Evolutionary conservation across 2,888 invertebrate genomes (phyloP), one percentile per base, ranked within the genome.

Genomic region (Branchellion lobata): DNA sequence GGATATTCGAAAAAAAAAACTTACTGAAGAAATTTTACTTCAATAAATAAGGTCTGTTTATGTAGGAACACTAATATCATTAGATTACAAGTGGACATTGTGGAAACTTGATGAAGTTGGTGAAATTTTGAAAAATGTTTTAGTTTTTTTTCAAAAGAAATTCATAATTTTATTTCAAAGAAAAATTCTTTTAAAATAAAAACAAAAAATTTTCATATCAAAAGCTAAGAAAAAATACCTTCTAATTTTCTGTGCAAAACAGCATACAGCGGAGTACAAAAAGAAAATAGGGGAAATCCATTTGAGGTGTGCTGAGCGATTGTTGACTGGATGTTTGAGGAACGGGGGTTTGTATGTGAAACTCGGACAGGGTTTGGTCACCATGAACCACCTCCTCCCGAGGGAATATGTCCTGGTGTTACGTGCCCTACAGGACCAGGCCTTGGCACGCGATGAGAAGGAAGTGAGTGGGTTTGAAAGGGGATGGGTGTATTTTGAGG

Each of bases 291-390:
- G 84, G 77, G 85, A 86, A 40, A 89, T 91, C 80, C 92, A 93
- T 85, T 88, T 90, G 84, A 88, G 91, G 83, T 83, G 88, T n/a
- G 92, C 92, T 0, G 87, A 91, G 73, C 87, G 90, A 29, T 89
- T 93, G 71, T 86, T 92, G 18, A 85, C 90, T 53, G 91, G 91
- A 0, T 93, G 92, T 84, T 87, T 93, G 69, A 86, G 88, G 76
- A 93, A 93, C 87, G 93, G 93, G 8, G 93, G 93, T 0, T 88
- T 92, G 1, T 93, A 93, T 84, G 91, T 93, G 33, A 93, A 93
- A 86, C 87, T 92, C 24, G 93, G 93, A 0, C 93, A 93, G 86
- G 93, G 93, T 21, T 88, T 93, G 75, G 91, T 91, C 0, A 91
- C 92, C 1, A 89, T 93, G 86, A 92, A 92, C 86, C 92, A 93